Conservation (phyloP, 1,140 invertebrate genomes). For the Teleopsis dalmanni region DNA sequence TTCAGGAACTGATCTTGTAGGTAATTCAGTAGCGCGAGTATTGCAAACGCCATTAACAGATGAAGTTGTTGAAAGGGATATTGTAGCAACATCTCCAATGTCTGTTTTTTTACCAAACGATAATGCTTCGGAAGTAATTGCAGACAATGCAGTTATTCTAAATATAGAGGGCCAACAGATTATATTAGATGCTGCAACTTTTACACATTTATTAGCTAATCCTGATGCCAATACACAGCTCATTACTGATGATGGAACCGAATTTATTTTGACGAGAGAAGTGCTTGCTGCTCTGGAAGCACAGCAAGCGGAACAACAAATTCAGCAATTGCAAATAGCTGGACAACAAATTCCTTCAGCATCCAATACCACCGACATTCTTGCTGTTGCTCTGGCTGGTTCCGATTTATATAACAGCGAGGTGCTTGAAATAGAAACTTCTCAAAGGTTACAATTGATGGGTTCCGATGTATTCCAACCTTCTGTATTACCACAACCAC, state of each 20-base stretch:
- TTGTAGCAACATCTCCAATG: no score
- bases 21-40: background rate
- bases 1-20: background rate
- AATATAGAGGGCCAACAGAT: conserved; percentile 38
- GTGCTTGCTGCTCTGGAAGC: conserved; percentile 17
- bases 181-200: conserved; percentile 24
- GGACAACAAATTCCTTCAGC: conserved; percentile 7
- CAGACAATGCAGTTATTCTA: conserved; percentile 33
- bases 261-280: conserved; percentile 9
- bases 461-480: conserved; percentile 6
- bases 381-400: conserved; percentile 60
- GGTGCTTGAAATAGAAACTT: conserved; percentile 30
- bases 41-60: background rate
- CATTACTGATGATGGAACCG: conserved; percentile 6
- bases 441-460: conserved; percentile 13
- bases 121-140: background rate
- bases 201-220: conserved; percentile 17
- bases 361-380: conserved; percentile 49
- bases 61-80: background rate
- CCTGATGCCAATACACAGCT: conserved; percentile 10
- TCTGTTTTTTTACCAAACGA: no score
- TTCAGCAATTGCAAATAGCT: conserved; percentile 6
- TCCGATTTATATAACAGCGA: conserved; percentile 15
- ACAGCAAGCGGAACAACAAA: conserved; percentile 14
- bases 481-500: background rate